phyloP scores from a whole-genome alignment of 2,113 vertebrate species.

The Eudyptes chrysolophus region DNA sequence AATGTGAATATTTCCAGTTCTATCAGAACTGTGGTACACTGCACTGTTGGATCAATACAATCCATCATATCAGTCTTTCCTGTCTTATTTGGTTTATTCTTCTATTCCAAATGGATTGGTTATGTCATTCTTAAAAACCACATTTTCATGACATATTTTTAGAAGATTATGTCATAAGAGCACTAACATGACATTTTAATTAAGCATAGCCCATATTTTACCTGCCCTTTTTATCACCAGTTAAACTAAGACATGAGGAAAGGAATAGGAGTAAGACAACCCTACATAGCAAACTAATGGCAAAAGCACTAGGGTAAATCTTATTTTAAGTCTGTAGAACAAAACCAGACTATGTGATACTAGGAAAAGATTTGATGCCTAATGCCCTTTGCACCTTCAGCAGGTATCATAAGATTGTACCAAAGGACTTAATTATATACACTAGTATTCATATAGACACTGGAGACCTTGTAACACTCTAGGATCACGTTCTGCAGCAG shows the following conservation, averaged over 20 bases:
- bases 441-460: background rate
- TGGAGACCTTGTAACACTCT: background rate
- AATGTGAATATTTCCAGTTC: background rate
- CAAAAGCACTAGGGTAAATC: background rate
- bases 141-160: background rate
- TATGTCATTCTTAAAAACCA: background rate
- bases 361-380: background rate
- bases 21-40: background rate
- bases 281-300: background rate
- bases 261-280: fast-evolving
- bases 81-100: background rate
- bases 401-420: background rate
- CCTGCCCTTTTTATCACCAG: background rate
- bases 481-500: background rate
- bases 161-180: background rate
- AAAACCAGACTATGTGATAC: background rate
- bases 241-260: background rate
- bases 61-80: background rate
- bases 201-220: background rate
- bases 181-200: background rate
- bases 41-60: background rate
- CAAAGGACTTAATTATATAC: background rate
- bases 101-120: background rate
- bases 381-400: background rate
- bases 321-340: background rate